Evolutionary conservation across 2,113 vertebrate genomes (phyloP), one percentile per base, ranked within the genome.

Genomic region (Leptocoma aspasia): DNA sequence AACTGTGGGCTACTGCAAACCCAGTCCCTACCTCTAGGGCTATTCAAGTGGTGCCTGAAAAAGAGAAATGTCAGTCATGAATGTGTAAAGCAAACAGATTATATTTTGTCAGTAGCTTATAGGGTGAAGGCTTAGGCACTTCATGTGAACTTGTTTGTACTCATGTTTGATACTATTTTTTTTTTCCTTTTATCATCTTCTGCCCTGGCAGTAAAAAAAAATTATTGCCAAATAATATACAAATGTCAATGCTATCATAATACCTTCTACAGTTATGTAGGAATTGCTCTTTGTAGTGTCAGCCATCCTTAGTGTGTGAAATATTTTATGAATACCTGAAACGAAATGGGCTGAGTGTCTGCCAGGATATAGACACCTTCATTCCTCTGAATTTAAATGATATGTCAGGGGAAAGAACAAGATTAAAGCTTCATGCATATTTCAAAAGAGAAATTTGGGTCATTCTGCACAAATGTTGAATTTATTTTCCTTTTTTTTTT

Each of bases 381-480:
- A 37, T 70, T 86, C 64, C 89, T 81, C 69, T 94, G 91, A 89
- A 96, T 80, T 73, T 71, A 70, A 92, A 81, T 86, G 22, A 66
- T 73, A 52, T 64, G 86, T 89, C 79, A 90, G 42, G 19, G 33
- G 23, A 73, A 89, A 89, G 50, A 79, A 96, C 71, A 90, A 83
- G 47, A 86, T 91, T 91, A 92, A 93, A 94, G 47, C 52, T 88
- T 86, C 64, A 66, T 77, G 39, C 30, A 68, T 84, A 66, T 71
- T 91, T 95, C 41, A 89, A 59, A 81, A 71, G 41, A 82, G 56
- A 89, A 78, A 94, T 86, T 70, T 94, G 91, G 80, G 92, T 94
- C 86, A 91, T 37, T 61, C 56, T 78, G 23, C 39, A 89, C 11
- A 73, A 78, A 73, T 23, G 23, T 54, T 70, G 50, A 39, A 30